These are phyloP conservation scores for Stenchaetothrips biformis DNA, from an alignment of 2,888 invertebrate genomes.

Conservation along the genomic window DNA sequence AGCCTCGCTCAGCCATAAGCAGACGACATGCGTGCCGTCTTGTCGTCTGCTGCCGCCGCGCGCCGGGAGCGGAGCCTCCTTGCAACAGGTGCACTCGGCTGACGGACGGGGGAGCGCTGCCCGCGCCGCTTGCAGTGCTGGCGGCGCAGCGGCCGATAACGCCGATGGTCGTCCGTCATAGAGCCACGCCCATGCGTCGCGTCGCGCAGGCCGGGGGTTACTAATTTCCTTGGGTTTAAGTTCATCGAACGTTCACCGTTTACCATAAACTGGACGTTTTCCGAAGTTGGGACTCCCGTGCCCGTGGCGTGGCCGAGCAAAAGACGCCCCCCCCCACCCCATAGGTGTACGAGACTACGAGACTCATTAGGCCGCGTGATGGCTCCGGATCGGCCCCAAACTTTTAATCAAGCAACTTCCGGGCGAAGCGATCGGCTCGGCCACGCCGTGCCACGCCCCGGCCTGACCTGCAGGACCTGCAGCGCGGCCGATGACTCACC, in stretches of 20 bases:
- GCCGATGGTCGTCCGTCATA: too few species aligned
- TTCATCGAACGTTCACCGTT: too few species aligned
- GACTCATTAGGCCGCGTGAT: constrained; percentile 13
- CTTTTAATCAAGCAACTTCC: constrained; percentile 20
- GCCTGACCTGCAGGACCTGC: background rate
- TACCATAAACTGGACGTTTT: too few species aligned
- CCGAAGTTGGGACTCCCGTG: too few species aligned
- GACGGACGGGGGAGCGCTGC: background rate
- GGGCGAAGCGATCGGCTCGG: background rate
- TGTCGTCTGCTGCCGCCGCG: background rate
- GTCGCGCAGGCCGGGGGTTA: too few species aligned
- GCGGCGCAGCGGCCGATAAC: background rate
- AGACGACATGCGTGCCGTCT: background rate
- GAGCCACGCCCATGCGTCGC: too few species aligned
- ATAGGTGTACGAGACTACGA: too few species aligned
- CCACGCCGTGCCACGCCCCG: background rate
- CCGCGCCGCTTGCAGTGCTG: background rate
- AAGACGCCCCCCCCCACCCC: too few species aligned
- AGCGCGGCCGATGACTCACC: background rate
- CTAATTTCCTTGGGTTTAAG: too few species aligned
- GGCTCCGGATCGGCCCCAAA: constrained; percentile 4
- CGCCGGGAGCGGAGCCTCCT: background rate
- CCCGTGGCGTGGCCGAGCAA: background rate
- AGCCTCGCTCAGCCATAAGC: background rate
- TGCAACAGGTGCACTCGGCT: background rate